Conservation (phyloP, 2,888 invertebrate species). For the Chaetogeoica ovagalla region DNA sequence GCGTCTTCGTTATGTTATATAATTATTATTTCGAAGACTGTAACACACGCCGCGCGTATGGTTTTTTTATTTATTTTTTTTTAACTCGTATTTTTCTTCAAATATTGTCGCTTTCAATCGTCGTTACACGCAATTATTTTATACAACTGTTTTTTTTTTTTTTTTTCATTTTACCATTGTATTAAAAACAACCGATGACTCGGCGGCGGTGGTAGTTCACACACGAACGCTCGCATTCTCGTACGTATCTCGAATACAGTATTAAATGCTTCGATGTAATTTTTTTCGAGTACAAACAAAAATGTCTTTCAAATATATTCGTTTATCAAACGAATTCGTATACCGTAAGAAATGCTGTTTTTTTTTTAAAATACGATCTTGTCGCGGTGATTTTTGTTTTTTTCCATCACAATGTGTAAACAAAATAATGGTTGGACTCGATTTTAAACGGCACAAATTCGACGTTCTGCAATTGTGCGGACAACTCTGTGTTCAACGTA, state of each 20-base stretch:
- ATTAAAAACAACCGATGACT: too few relatives aligned
- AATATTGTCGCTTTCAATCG: not conserved
- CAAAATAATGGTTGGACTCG: not conserved
- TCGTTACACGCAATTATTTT: too few relatives aligned
- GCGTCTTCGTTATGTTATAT: not conserved
- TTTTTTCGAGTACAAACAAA: too few relatives aligned
- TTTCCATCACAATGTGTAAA: not conserved
- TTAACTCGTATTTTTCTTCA: not conserved
- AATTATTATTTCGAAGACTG: not conserved
- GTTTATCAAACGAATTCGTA: not conserved
- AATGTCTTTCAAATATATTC: not conserved
- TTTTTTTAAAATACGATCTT: not conserved
- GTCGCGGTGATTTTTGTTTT: not conserved
- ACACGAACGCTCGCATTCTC: not conserved
- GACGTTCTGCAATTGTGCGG: not conserved
- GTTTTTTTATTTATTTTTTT: not conserved
- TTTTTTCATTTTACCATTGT: too few relatives aligned
- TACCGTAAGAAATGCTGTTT: not conserved
- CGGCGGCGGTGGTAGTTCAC: not conserved
- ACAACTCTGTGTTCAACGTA: constrained; percentile 3
- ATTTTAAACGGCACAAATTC: not conserved
- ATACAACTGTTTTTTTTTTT: too few relatives aligned
- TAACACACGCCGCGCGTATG: not conserved
- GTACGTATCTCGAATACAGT: not conserved
- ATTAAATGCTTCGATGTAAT: too few relatives aligned